Evolutionary conservation across 2,797 vertebrate genomes (phyloP), one percentile per base, ranked within the genome.

Genomic region (Potorous gilbertii): DNA sequence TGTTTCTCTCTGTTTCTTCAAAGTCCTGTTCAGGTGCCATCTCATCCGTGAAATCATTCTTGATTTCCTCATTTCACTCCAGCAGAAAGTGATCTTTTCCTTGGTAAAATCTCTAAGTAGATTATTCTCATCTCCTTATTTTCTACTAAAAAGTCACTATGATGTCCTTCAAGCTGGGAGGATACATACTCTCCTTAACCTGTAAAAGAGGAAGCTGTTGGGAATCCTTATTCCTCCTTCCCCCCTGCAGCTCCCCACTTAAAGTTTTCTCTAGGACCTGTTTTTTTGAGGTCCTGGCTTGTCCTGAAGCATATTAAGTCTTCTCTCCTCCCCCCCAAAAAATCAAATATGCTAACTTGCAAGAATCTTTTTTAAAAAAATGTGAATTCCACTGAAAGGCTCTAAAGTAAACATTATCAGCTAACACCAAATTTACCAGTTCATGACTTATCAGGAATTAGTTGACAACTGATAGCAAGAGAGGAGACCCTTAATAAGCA

Each of bases 161-260:
- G n/a, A 40, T 81, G n/a, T 46, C 40, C 16, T 81, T 46, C n/a
- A 46, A 50, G 21, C 21, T 87, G 74, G 3, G 74, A 87, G 9
- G 9, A 50, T 40, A 10, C 9, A 87, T 87, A 28, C 1, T 12
- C 21, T 18, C 27, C 24, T 87, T 11, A 50, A 87, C 9, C 40
- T 87, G 9, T 10, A 87, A 46, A 24, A 10, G 24, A 27, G 13
- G 24, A 46, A 46, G 40, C 9, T 24, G 21, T 81, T 3, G 12
- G 40, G 66, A 50, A 24, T 12, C 74, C 40, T 87, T 87, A 27
- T 27, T 4, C 40, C 8, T 40, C 1, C 12, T 4, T 66, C n/a
- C 1, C 40, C 6, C 3, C 3, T 52, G 52, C 4, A 52, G 0
- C 52, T 6, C 3, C 18, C 18, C 3, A 1, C 8, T 46, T 81